phyloP scores from a whole-genome alignment of 2,888 invertebrate species.

The Stenichneumon culpator region DNA sequence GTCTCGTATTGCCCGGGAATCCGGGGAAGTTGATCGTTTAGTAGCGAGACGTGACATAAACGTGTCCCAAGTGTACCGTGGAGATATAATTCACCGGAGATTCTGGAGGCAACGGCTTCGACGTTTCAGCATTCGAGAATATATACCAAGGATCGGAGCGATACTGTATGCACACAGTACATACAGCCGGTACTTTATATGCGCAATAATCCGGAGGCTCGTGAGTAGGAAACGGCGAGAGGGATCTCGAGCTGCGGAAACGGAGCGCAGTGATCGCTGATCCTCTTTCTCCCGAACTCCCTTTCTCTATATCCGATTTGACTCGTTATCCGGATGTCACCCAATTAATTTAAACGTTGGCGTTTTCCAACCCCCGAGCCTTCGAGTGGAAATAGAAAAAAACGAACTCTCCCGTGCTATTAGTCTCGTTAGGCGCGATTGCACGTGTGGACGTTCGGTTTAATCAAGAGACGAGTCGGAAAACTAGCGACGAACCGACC shows the following conservation, averaged over 20 bases:
- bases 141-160: neutral
- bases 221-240: neutral
- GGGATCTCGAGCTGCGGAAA: neutral
- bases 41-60: constrained; percentile 4
- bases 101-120: neutral
- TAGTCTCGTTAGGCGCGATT: constrained; percentile 54
- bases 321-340: constrained; percentile 63
- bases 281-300: constrained; percentile 21
- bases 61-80: too few relatives aligned
- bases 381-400: constrained; percentile 25
- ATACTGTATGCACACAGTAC: neutral
- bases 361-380: constrained; percentile 28
- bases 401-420: constrained; percentile 16
- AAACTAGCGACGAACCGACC: constrained; percentile 5
- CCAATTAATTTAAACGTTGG: constrained; percentile 62
- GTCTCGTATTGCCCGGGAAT: constrained; percentile 25
- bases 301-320: constrained; percentile 51
- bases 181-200: neutral
- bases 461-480: constrained; percentile 37
- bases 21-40: constrained; percentile 47
- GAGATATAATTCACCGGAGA: neutral
- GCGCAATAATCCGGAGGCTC: neutral
- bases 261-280: neutral
- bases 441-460: constrained; percentile 10
- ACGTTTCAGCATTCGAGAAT: neutral